Evolutionary conservation across 2,888 invertebrate genomes (phyloP).

Genomic region (Lasioglossum figueresi): DNA sequence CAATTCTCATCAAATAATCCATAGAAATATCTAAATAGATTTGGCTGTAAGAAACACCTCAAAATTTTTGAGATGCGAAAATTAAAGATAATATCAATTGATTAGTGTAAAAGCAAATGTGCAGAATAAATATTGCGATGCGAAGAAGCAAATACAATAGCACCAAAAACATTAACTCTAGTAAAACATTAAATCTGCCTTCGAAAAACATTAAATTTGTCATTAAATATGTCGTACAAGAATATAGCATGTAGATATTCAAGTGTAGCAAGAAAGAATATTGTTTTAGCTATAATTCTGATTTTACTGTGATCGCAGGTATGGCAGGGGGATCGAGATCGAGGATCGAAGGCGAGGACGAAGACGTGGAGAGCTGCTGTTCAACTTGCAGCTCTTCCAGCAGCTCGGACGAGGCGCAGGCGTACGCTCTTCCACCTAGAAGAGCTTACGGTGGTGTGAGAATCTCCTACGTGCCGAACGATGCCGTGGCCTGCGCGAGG

Average conservation of each 20-base stretch:
- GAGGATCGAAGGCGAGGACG: slow-evolving; percentile 84
- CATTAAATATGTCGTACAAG: no score
- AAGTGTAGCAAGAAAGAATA: not conserved
- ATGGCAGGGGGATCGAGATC: slow-evolving; percentile 81
- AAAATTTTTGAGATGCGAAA: no score
- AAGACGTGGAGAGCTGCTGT: slow-evolving; percentile 89
- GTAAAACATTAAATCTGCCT: no score
- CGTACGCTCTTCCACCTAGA: slow-evolving; percentile 93
- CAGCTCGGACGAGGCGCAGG: slow-evolving; percentile 94
- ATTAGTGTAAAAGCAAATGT: no score
- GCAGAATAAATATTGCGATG: no score
- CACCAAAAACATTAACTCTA: no score
- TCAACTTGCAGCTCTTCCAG: slow-evolving; percentile 94
- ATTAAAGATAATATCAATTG: no score
- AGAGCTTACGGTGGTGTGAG: slow-evolving; percentile 94
- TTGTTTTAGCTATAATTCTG: not conserved
- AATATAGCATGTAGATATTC: no score
- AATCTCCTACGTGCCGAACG: slow-evolving; percentile 97
- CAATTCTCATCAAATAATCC: not conserved
- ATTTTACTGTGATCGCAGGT: slow-evolving; percentile 75
- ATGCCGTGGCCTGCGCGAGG: slow-evolving; percentile 93
- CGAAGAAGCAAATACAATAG: no score
- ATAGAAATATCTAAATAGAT: not conserved
- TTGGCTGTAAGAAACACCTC: not conserved
- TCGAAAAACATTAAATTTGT: no score